Evolutionary conservation across 2,888 invertebrate species (phyloP).

Genomic region (Polyploca ridens): DNA sequence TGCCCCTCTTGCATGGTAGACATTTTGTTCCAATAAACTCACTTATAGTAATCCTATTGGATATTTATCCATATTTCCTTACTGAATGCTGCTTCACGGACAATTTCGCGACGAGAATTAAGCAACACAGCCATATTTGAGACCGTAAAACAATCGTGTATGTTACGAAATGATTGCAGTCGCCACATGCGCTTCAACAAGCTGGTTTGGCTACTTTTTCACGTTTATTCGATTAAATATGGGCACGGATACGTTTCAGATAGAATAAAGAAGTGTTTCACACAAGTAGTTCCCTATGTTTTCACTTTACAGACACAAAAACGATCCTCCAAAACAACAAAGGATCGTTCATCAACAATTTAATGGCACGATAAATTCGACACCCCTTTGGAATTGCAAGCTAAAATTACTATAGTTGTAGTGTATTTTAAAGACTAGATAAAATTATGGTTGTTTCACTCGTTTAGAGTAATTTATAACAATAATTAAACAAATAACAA

Average conservation of each 20-base stretch:
- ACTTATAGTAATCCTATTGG: conserved; percentile 56
- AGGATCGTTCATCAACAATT: conserved; percentile 70
- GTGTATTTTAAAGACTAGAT: conserved; percentile 69
- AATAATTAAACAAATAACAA: conserved; percentile 75
- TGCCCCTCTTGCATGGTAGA: conserved; percentile 63
- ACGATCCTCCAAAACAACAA: conserved; percentile 65
- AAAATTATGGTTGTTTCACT: conserved; percentile 63
- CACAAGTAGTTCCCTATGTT: conserved; percentile 31
- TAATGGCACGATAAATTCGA: conserved; percentile 76
- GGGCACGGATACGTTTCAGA: conserved; percentile 9
- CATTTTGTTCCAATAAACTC: conserved; percentile 51
- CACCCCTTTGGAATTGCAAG: conserved; percentile 62
- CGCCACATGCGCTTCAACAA: not conserved
- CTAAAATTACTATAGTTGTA: conserved; percentile 53
- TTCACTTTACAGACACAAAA: conserved; percentile 43
- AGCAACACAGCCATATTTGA: conserved; percentile 56
- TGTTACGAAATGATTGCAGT: conserved; percentile 43
- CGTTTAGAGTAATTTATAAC: conserved; percentile 57
- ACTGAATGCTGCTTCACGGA: conserved; percentile 38
- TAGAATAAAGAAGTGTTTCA: conserved; percentile 24
- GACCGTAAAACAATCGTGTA: conserved; percentile 35
- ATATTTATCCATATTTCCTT: conserved; percentile 45
- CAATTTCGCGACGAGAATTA: conserved; percentile 46
- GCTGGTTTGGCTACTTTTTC: not conserved
- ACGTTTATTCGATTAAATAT: not conserved